Base-by-base conservation (phyloP, 2,797 vertebrate genomes). In the Tiaroga cobitis region DNA sequence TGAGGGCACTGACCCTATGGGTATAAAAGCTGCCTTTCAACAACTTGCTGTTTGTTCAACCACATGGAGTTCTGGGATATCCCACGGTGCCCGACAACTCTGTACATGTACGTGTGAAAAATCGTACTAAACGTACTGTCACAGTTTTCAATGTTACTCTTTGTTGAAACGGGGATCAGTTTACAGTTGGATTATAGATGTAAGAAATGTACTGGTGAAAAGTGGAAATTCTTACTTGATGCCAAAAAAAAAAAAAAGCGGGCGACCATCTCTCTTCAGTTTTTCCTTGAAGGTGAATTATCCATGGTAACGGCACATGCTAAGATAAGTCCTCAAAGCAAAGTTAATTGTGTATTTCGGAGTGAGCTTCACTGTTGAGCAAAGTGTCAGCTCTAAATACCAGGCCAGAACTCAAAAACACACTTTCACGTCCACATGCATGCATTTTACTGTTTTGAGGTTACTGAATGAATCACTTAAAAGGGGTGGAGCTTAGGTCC, bases 161-260 rank as follows among this genome's bases (percentile, higher is more conserved):
- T 51, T 84, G 51, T 61, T 84, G 69, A 84, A 80, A 86, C 90
- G 91, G 91, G 91, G 90, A 91, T 93, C 85, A 92, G 91, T 92
- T 91, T 90, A 90, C 90, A 75, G 75, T 90, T 87, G 86, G 90
- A 67, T 92, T 82, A 81, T 87, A 84, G 89, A 90, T 89, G 82
- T 91, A 91, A 85, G 68, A 87, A 92, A 91, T 93, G 82, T 93
- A 75, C 88, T 90, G 79, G 86, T 88, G 41, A 91, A 88, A 92
- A 81, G 90, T 84, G 73, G 86, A 91, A 89, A 73, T 90, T 88
- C 85, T 89, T 89, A 92, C 94, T 93, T 84, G 86, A 94, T 93
- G 94, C 95, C 94, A 95, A 95, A 89, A 93, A 92, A 68, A 90
- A 74, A 49, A 2, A 74, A 49, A 4, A 39, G 3, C 3, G 4